Conservation (phyloP, 2,113 vertebrate genomes). For the Azemiops feae region DNA sequence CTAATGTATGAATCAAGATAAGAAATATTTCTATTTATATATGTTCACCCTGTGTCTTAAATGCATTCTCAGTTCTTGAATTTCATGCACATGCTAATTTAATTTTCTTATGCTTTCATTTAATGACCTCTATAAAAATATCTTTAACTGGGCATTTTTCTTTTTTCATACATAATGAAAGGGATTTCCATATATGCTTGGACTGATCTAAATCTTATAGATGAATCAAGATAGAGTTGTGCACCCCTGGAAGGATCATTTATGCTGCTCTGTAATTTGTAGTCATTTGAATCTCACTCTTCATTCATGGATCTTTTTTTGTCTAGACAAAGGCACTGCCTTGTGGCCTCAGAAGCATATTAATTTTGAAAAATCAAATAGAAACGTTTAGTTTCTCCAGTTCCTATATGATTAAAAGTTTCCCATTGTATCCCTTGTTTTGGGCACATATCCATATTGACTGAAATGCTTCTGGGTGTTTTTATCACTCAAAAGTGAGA, state of each 20-base stretch:
- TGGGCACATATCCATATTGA: background rate
- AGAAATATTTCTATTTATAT: background rate
- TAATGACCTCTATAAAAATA: background rate
- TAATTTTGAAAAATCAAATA: background rate
- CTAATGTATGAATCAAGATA: background rate
- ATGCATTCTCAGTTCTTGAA: background rate
- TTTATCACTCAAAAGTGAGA: background rate
- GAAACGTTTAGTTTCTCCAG: background rate
- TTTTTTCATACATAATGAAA: background rate
- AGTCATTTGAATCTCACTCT: background rate
- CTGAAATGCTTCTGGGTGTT: background rate
- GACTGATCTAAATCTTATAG: background rate
- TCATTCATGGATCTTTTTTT: background rate
- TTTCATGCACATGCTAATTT: background rate
- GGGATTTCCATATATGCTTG: background rate
- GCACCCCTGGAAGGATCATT: background rate
- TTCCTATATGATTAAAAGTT: background rate
- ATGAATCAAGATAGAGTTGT: background rate
- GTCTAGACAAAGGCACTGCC: too few relatives aligned
- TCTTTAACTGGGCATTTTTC: background rate
- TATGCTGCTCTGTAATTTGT: background rate
- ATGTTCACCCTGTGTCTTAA: background rate
- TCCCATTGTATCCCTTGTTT: background rate
- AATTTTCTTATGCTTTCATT: background rate
- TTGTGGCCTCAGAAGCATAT: background rate